Percentiles rank a stretch among this genome's conserved stretches.
Conservation (phyloP, 2,888 invertebrate species). For the Acronicta leporina region DNA sequence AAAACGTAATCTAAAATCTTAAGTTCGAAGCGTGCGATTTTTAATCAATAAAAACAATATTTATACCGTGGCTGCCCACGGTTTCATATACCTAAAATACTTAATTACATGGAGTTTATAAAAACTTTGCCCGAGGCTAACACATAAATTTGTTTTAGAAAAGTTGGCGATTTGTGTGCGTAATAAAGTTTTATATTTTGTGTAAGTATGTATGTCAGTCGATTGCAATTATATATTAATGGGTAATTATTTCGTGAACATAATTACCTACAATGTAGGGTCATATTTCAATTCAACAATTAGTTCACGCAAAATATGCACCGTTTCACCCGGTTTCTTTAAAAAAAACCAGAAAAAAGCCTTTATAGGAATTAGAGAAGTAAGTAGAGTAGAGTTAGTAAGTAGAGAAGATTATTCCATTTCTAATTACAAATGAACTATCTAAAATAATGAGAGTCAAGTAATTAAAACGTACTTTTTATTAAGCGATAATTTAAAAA, state of each 20-base stretch:
- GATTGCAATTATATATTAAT: background rate
- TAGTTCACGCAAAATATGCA: too few relatives aligned
- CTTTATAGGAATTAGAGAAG: too few relatives aligned
- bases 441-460: background rate
- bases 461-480: conserved; percentile 12
- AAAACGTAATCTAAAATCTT: conserved; percentile 30
- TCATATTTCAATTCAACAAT: too few relatives aligned
- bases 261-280: too few relatives aligned
- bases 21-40: conserved; percentile 48
- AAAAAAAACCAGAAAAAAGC: too few relatives aligned
- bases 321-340: too few relatives aligned
- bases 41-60: conserved; percentile 63
- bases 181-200: conserved; percentile 14
- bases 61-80: conserved; percentile 61
- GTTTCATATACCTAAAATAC: conserved; percentile 62
- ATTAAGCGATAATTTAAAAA: conserved; percentile 11
- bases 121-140: conserved; percentile 66
- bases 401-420: background rate
- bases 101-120: conserved; percentile 62
- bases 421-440: background rate
- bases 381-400: too few relatives aligned
- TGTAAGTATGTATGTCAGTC: conserved; percentile 17
- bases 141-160: conserved; percentile 74
- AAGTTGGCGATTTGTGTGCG: conserved; percentile 72
- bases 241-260: too few relatives aligned